These are phyloP conservation scores for Amaurobius ferox DNA, from an alignment of 2,888 invertebrate species.

Conservation along the genomic window DNA sequence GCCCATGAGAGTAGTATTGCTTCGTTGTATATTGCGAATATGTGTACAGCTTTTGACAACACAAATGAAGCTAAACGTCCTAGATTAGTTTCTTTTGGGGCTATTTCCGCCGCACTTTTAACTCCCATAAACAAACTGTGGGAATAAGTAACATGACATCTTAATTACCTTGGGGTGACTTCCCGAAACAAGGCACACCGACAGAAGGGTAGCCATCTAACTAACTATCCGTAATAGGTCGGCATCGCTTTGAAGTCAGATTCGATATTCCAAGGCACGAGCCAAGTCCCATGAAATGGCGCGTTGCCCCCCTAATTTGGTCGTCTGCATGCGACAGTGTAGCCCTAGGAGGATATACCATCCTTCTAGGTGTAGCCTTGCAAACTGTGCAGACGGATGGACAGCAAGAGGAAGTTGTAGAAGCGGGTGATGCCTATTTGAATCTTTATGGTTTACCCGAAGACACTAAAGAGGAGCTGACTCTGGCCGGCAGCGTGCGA, in stretches of 20 bases:
- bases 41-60: too few relatives aligned
- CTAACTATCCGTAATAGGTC: slow-evolving; percentile 35
- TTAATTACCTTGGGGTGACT: slow-evolving; percentile 10
- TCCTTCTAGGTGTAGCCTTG: slow-evolving; percentile 35
- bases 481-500: neutral
- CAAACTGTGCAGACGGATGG: slow-evolving; percentile 7
- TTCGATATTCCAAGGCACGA: slow-evolving; percentile 56
- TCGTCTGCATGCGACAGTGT: too few relatives aligned
- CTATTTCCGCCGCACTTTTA: too few relatives aligned
- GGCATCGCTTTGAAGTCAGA: slow-evolving; percentile 31
- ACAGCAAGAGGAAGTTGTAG: neutral
- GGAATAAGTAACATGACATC: neutral
- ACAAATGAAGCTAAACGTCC: too few relatives aligned
- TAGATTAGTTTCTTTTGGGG: too few relatives aligned
- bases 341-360: too few relatives aligned
- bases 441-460: neutral
- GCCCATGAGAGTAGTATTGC: too few relatives aligned
- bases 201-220: neutral
- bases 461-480: neutral
- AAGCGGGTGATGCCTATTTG: neutral
- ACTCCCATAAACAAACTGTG: neutral
- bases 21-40: too few relatives aligned
- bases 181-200: neutral
- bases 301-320: slow-evolving; percentile 36
- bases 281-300: slow-evolving; percentile 56